Conservation (phyloP, 2,113 vertebrate genomes). For the Chloropsis hardwickii region DNA sequence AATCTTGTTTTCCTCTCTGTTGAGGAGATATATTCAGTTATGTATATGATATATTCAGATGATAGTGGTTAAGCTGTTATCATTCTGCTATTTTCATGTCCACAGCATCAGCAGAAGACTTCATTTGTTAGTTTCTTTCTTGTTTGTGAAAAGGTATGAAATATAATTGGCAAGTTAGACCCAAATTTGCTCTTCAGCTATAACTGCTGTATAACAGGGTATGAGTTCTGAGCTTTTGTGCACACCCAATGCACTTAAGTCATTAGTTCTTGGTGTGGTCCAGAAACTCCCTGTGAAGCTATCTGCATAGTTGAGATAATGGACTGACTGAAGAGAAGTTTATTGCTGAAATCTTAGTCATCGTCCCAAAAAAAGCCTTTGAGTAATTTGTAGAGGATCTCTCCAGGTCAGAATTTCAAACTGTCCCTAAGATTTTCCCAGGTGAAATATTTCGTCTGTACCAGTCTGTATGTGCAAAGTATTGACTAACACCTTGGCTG, state of each 20-base stretch:
- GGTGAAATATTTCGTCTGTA: fast-evolving
- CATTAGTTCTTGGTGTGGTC: not conserved
- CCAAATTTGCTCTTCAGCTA: not conserved
- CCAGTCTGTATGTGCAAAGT: not conserved
- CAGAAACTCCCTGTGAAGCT: not conserved
- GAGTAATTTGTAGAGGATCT: not conserved
- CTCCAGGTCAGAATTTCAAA: not conserved
- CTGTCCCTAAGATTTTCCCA: not conserved
- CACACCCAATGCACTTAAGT: not conserved
- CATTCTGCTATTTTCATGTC: not conserved
- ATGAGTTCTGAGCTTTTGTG: not conserved
- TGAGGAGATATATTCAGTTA: not conserved
- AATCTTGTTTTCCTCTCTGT: not conserved
- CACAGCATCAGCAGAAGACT: not conserved
- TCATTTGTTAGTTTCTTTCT: not conserved
- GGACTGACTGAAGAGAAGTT: not conserved
- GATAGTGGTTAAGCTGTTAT: not conserved
- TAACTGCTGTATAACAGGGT: not conserved
- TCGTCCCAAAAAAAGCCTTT: not conserved
- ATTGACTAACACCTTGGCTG: not conserved
- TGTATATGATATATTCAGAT: not conserved
- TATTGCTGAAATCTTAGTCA: not conserved
- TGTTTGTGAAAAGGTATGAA: not conserved
- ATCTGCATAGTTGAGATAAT: not conserved
- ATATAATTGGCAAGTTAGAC: not conserved